phyloP scores from a whole-genome alignment of 1,140 invertebrate species.

The Rhopalosiphum maidis region DNA sequence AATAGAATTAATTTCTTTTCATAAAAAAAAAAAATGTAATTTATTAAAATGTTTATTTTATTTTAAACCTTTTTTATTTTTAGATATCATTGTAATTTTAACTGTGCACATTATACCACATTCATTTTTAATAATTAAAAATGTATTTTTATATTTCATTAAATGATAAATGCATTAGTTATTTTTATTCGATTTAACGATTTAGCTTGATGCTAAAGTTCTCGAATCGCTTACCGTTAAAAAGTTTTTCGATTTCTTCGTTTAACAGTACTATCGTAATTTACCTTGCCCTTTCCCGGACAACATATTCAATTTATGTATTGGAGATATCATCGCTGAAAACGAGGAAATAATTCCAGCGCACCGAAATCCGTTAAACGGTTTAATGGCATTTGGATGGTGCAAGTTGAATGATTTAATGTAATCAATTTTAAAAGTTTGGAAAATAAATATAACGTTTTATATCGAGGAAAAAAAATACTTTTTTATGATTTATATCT shows the following conservation, averaged over 20 bases:
- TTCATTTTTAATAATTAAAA: too few species aligned
- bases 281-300: conserved; percentile 19
- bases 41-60: not conserved
- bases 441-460: conserved; percentile 14
- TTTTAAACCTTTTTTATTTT: not conserved
- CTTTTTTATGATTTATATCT: not conserved
- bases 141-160: not conserved
- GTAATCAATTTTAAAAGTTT: conserved; percentile 28
- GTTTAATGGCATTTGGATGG: conserved; percentile 22
- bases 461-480: not conserved
- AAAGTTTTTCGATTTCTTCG: conserved; percentile 50
- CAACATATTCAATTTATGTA: conserved; percentile 49
- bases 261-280: conserved; percentile 26
- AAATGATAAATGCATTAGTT: conserved; percentile 28
- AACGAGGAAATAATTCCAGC: conserved; percentile 43
- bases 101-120: not conserved
- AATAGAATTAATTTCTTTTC: not conserved
- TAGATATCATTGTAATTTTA: not conserved
- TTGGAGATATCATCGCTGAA: conserved; percentile 40
- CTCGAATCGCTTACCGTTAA: conserved; percentile 9
- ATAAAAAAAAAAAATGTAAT: not conserved
- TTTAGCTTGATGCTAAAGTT: not conserved
- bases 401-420: conserved; percentile 24
- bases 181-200: conserved; percentile 6
- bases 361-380: conserved; percentile 31